Conservation (phyloP, 2,888 invertebrate genomes). For the Scrobipalpa atriplicella region DNA sequence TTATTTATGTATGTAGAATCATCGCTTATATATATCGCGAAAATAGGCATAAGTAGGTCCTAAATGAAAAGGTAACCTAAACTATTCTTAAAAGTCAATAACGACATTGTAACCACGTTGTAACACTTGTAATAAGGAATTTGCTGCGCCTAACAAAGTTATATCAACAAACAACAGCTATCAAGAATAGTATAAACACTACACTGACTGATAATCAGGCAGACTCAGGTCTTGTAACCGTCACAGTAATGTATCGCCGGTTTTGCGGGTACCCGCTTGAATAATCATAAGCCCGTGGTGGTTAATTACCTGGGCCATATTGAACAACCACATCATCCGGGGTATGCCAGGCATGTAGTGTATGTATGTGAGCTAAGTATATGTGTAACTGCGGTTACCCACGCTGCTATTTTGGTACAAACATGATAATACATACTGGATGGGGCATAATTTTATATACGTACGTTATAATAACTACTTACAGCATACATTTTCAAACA, state of each 20-base stretch:
- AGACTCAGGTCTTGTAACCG: conserved; percentile 57
- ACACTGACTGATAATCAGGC: neutral
- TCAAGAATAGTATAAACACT: neutral
- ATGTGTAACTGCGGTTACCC: neutral
- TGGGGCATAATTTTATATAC: too few relatives aligned
- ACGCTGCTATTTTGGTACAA: too few relatives aligned
- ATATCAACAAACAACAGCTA: conserved; percentile 5
- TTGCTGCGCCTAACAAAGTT: neutral
- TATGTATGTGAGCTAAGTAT: neutral
- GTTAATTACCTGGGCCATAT: conserved; percentile 60
- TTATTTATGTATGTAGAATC: too few relatives aligned
- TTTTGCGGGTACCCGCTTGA: conserved; percentile 67
- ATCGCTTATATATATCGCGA: too few relatives aligned
- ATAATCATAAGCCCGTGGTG: conserved; percentile 67
- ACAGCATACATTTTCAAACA: too few relatives aligned
- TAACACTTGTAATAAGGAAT: too few relatives aligned
- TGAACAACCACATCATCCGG: conserved; percentile 22
- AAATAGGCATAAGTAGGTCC: too few relatives aligned
- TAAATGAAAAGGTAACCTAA: too few relatives aligned
- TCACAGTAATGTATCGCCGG: conserved; percentile 68
- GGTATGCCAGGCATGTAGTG: conserved; percentile 5
- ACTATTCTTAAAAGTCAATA: too few relatives aligned
- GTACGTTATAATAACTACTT: too few relatives aligned
- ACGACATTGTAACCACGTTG: neutral
- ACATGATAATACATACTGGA: too few relatives aligned